Evolutionary conservation across 2,888 invertebrate genomes (phyloP).

Genomic region (Cryptocephalus moraei): DNA sequence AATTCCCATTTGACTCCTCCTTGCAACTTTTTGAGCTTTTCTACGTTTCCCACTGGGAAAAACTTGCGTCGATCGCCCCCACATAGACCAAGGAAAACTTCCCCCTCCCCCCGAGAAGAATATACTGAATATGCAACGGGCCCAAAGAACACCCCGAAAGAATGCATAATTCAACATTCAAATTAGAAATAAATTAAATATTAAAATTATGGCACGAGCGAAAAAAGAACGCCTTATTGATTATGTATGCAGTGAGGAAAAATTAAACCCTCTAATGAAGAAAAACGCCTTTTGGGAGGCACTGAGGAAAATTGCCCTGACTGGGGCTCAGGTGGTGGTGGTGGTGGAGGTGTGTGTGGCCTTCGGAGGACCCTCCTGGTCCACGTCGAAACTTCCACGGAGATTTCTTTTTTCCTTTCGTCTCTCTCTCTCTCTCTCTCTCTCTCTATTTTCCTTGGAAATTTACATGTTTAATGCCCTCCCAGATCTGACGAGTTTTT

Average conservation of each 20-base stretch:
- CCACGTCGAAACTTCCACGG: constrained; percentile 2
- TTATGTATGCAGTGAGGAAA: constrained; percentile 43
- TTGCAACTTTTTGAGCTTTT: too few species aligned
- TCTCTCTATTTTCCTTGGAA: constrained; percentile 18
- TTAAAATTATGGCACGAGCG: constrained; percentile 40
- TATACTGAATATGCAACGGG: constrained; percentile 34
- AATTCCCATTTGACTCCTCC: too few species aligned
- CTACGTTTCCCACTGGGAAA: too few species aligned
- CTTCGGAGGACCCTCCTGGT: constrained; percentile 13
- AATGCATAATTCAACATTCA: constrained; percentile 42
- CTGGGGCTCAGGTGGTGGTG: constrained; percentile 19
- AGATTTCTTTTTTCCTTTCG: neutral
- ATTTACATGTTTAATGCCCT: constrained; percentile 34
- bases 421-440: constrained; percentile 5
- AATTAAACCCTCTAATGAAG: constrained; percentile 41
- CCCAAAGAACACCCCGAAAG: constrained; percentile 30
- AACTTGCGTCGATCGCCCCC: constrained; percentile 9
- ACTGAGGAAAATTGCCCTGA: constrained; percentile 29
- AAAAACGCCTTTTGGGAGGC: constrained; percentile 36
- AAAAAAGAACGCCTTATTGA: constrained; percentile 38
- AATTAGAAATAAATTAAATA: constrained; percentile 45
- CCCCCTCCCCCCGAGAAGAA: constrained; percentile 17
- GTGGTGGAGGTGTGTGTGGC: constrained; percentile 4
- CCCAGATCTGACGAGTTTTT: constrained; percentile 23
- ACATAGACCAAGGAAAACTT: constrained; percentile 6